These are phyloP conservation scores for Herpetotheres cachinnans DNA, from an alignment of 2,113 vertebrate genomes.

Conservation along the genomic window DNA sequence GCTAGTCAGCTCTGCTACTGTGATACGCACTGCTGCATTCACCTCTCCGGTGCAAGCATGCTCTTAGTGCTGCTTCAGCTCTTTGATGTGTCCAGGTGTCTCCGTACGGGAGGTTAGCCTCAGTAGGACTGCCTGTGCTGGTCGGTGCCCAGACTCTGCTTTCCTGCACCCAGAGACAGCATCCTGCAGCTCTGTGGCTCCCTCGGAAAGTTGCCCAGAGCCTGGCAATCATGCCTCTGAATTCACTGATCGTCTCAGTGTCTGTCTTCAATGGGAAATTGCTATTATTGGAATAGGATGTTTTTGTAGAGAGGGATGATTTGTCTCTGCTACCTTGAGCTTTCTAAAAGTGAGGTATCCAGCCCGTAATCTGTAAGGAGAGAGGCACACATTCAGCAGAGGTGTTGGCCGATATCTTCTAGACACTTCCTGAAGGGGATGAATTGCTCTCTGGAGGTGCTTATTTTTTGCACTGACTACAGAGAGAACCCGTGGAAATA, in stretches of 20 bases:
- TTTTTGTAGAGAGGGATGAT: not conserved
- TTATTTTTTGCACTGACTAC: not conserved
- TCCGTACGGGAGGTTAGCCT: rapidly evolving
- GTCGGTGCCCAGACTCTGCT: not conserved
- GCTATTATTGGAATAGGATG: not conserved
- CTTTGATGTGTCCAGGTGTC: not conserved
- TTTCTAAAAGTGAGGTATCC: not conserved
- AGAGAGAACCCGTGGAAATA: not conserved
- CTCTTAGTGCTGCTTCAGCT: not conserved
- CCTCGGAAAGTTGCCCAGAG: not conserved
- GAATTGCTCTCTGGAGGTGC: not conserved
- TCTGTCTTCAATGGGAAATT: not conserved
- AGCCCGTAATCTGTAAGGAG: not conserved
- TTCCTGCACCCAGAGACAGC: not conserved
- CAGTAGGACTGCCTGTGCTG: not conserved
- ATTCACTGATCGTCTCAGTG: not conserved
- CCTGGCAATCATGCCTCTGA: not conserved
- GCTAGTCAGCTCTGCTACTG: not conserved
- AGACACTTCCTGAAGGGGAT: not conserved
- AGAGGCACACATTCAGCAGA: not conserved
- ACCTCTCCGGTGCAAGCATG: not conserved
- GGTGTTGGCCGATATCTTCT: not conserved
- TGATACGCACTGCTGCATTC: not conserved
- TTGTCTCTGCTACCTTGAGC: not conserved
- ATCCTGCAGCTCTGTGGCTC: not conserved